Base-by-base conservation (phyloP, 35 echinoderm and acorn worm genomes). In the Apostichopus californicus region DNA sequence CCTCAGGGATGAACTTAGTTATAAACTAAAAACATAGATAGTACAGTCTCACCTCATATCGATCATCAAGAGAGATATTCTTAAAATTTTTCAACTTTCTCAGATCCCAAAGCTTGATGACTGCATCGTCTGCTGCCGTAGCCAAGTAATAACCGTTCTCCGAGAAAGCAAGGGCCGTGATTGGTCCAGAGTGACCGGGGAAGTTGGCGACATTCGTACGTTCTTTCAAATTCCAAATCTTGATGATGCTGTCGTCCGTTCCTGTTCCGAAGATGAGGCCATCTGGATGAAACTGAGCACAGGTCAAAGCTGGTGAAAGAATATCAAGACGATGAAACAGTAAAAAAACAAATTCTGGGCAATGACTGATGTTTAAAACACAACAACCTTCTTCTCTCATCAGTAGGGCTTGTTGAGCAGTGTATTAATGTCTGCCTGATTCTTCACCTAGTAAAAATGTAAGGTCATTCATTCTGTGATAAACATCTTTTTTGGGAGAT, bases 71-170 rank as follows among this genome's bases (percentile, higher is more conserved):
- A 53, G 97, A 94, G 68, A 99, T 99, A 59, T 94, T 99, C 84
- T 99, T 99, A 93, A 99, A 99, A 28, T 99, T 99, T 88, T 96
- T 99, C 95, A 99, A 92, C 66, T 99, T 99, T 26, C 97, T 77
- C 92, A 99, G 88, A 92, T 99, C 97, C 97, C 97, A 99, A 13
- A 99, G 93, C 77, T 99, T 99, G 77, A 99, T 94, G 18, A 99
- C 95, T 20, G 97, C 93, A 82, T 99, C 97, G 64, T 99, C 97
- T 56, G 97, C 97, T 78, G 97, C 95, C 14, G 97, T 99, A 5
- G 97, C 97, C 80, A 99, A 89, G 89, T 99, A 99, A 93, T 99
- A 99, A 87, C 97, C 97, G 55, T 99, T 99, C 92, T 99, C 97
- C 4, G 97, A 99, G 95, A 99, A 99, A 1, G 97, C 91, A 52